Percentiles rank a stretch among this genome's conserved stretches.
These are phyloP conservation scores for Metalampra italica DNA, from an alignment of 2,888 invertebrate species.

Conservation along the genomic window DNA sequence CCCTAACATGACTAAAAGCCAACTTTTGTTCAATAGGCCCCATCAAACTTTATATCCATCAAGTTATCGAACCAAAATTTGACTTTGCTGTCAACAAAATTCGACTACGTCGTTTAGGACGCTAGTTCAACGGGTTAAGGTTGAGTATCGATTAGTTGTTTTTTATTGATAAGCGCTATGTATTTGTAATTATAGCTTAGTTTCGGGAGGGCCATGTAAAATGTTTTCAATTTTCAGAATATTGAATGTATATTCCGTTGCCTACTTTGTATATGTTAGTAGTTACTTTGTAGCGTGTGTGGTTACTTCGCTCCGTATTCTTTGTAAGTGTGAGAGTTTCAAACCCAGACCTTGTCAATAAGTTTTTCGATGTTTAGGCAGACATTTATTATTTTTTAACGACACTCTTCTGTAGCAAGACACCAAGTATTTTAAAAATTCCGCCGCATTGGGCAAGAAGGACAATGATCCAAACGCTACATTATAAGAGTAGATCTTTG, in stretches of 20 bases:
- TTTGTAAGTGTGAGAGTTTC: too few species aligned
- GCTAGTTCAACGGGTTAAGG: neutral
- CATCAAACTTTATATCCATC: neutral
- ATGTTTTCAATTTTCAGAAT: slow-evolving; percentile 1
- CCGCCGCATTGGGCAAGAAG: too few species aligned
- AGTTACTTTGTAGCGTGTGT: too few species aligned
- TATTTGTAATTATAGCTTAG: neutral
- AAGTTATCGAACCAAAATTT: neutral
- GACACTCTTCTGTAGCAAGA: too few species aligned
- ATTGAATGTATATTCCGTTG: neutral
- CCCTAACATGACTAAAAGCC: neutral
- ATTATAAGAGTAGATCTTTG: too few species aligned
- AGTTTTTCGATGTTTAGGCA: too few species aligned
- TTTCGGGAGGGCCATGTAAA: slow-evolving; percentile 1
- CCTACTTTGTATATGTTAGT: neutral
- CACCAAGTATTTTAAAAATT: too few species aligned
- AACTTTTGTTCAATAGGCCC: neutral
- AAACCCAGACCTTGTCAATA: too few species aligned
- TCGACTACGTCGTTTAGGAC: too few species aligned
- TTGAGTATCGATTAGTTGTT: neutral
- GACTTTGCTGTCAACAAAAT: neutral
- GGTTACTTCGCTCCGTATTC: too few species aligned
- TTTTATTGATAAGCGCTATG: neutral
- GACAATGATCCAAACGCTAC: too few species aligned
- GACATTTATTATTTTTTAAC: too few species aligned